A percentile compares a stretch with the other conserved stretches of the same genome.
phyloP scores from a whole-genome alignment of 2,888 invertebrate species.

The Kuschelorhynchus macadamiae region DNA sequence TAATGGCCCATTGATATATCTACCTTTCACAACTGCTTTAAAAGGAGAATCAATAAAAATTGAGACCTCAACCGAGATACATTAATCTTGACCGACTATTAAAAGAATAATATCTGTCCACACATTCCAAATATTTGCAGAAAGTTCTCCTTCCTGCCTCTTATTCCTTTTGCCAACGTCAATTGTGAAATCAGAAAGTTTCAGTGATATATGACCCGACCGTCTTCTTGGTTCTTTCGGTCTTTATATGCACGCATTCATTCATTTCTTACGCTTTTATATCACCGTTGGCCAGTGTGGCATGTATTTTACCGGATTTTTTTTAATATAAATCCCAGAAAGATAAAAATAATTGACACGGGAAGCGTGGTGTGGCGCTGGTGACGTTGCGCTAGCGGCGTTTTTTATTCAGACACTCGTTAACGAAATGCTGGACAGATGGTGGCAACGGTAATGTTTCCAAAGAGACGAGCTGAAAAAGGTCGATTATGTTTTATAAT shows the following conservation, averaged over 20 bases:
- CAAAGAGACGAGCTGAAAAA: background rate
- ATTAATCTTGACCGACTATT: conserved; percentile 55
- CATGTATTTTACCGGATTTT: conserved; percentile 56
- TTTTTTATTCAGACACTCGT: no score
- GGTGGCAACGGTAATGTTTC: no score
- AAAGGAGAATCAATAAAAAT: conserved; percentile 23
- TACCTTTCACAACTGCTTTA: background rate
- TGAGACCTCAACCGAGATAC: conserved; percentile 4
- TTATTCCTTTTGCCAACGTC: conserved; percentile 53
- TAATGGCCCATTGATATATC: no score
- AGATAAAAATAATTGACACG: no score
- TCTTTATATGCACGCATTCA: conserved; percentile 40
- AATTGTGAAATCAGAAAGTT: conserved; percentile 48
- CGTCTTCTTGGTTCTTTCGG: conserved; percentile 8
- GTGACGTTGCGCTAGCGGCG: no score
- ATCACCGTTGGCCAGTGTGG: conserved; percentile 54
- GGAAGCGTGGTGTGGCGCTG: no score
- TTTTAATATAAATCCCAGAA: no score
- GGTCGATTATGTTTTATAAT: conserved; percentile 37
- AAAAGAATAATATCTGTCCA: conserved; percentile 58
- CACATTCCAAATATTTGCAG: conserved; percentile 60
- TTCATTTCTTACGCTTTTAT: conserved; percentile 45
- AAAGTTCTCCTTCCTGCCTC: conserved; percentile 54
- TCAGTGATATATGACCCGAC: conserved; percentile 23
- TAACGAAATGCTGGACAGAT: no score